Percentiles rank a stretch among this genome's conserved stretches.
These are phyloP conservation scores for Agapornis canus DNA, from an alignment of 2,797 vertebrate species.

Conservation along the genomic window DNA sequence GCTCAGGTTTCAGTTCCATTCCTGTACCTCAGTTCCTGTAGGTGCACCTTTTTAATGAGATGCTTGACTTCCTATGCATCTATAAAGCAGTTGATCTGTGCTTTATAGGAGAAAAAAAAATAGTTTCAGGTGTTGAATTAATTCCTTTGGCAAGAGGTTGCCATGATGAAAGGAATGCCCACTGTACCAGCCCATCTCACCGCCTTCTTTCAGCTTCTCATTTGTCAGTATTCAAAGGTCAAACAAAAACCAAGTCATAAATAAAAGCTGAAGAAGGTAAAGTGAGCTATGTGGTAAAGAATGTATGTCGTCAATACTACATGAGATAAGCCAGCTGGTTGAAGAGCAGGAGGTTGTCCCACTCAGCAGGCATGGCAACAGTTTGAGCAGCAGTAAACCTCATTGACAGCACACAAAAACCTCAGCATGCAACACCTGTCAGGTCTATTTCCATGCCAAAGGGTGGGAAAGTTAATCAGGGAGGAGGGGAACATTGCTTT, in stretches of 20 bases:
- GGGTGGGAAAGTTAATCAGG: not conserved
- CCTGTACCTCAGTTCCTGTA: not conserved
- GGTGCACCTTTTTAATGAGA: not conserved
- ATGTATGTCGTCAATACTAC: not conserved
- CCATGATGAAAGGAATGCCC: not conserved
- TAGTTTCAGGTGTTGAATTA: not conserved
- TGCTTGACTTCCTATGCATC: not conserved
- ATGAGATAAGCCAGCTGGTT: not conserved
- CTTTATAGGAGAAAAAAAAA: not conserved
- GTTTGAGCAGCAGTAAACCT: not conserved
- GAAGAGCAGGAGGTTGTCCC: not conserved
- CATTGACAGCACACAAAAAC: not conserved
- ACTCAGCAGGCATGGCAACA: not conserved
- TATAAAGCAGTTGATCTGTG: not conserved
- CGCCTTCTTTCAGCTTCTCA: not conserved
- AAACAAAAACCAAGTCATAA: constrained; percentile 16
- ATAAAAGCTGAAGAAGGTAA: not conserved
- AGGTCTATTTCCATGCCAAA: constrained; percentile 14
- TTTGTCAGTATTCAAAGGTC: constrained; percentile 34
- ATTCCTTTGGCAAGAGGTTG: not conserved
- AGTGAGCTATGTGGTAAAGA: constrained; percentile 16
- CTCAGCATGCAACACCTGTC: not conserved
- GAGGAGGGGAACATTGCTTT: not conserved
- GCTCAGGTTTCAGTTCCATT: not conserved
- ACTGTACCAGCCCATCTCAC: not conserved